Base-by-base conservation (phyloP, 2,888 invertebrate species). In the Trichopria drosophilae region DNA sequence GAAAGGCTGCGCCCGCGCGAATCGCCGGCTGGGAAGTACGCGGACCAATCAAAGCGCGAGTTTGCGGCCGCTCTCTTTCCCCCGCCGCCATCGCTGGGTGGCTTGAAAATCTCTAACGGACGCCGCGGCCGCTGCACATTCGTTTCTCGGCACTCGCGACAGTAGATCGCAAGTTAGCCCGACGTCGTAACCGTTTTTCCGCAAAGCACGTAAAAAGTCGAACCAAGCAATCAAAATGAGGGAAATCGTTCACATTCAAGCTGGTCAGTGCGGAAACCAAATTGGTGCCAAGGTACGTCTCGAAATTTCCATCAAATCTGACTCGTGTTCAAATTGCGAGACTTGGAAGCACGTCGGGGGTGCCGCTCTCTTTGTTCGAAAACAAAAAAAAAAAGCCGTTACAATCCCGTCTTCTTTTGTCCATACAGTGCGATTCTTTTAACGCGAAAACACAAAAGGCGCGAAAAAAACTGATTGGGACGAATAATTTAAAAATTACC, bases 221-320 rank as follows among this genome's bases (percentile, higher is more conserved):
- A 36, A 10, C 12, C 3, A 22, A n/a, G 15, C 4, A 5, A 22
- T 19, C 42, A 85, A 82, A 79, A 94, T 94, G 94, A 86, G 94
- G 79, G 94, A 94, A 85, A 93, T 94, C 75, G 92, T 94, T 65
- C 93, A 93, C 76, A 84, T 94, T 64, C 94, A 94, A 78, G 87
- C 92, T 63, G 94, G 94, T 61, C 93, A 93, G 77, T 93, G 93
- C 78, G 94, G 93, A 62, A 94, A 94, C 80, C 93, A 94, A 80
- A 93, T 94, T 75, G 93, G 93, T 68, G 90, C 93, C 64, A 93
- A 93, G 85, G 90, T 89, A 81, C 20, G 45, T 29, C 18, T 13
- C 12, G 15, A 9, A 36, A 41, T 12, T 32, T 28, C 19, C n/a
- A 31, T 9, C 6, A 34, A 46, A 44, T 45, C 53, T 43, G 50